A percentile compares a stretch with the other conserved stretches of the same genome.
Evolutionary conservation across 1,140 invertebrate genomes (phyloP).

Genomic region (Idris sp.): DNA sequence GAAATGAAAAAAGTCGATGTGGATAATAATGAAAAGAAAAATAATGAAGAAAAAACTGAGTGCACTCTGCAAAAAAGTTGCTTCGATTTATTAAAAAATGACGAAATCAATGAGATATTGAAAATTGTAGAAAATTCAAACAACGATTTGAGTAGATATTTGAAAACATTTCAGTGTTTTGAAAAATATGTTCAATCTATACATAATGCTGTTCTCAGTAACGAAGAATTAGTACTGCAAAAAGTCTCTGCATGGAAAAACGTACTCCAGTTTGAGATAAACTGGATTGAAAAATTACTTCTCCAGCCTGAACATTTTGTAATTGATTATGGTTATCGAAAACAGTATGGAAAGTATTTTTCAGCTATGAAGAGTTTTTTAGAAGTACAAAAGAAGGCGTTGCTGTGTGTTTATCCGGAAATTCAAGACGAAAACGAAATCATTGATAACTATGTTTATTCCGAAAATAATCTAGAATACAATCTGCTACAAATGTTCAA

Average conservation of each 20-base stretch:
- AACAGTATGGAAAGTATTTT: constrained; percentile 63
- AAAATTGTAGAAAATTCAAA: too few species aligned
- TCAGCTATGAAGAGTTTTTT: constrained; percentile 64
- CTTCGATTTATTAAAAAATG: too few species aligned
- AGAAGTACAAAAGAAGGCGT: constrained; percentile 68
- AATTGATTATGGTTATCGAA: constrained; percentile 49
- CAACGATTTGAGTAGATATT: too few species aligned
- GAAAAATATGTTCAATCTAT: constrained; percentile 29
- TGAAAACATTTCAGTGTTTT: constrained; percentile 26
- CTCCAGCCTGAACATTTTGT: constrained; percentile 29
- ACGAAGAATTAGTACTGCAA: constrained; percentile 44
- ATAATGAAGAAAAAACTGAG: too few species aligned
- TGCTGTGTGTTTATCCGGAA: constrained; percentile 71
- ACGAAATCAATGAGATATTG: too few species aligned
- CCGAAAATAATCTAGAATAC: constrained; percentile 30
- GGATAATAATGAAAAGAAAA: too few species aligned
- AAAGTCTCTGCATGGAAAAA: constrained; percentile 67
- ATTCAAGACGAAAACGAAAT: constrained; percentile 68
- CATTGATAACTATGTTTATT: constrained; percentile 65
- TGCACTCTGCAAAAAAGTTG: too few species aligned
- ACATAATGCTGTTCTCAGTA: background rate
- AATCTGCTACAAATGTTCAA: constrained; percentile 67
- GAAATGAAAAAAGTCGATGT: too few species aligned
- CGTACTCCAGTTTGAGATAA: constrained; percentile 68
- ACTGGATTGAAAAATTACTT: constrained; percentile 53